Conservation (phyloP, 2,113 vertebrate genomes). For the Ciconia boyciana region DNA sequence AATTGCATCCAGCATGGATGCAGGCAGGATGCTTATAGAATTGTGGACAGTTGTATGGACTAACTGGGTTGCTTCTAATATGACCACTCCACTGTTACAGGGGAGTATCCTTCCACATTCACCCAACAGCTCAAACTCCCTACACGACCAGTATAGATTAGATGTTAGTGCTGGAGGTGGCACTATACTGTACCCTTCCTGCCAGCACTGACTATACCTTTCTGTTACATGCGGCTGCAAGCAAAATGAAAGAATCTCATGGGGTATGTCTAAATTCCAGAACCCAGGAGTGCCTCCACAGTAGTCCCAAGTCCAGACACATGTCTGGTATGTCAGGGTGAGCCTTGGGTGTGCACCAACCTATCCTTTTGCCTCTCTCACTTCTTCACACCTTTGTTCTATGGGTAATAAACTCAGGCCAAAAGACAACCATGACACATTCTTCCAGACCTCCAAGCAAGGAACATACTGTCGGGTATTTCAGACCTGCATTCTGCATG, state of each 20-base stretch:
- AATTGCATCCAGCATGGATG: neutral
- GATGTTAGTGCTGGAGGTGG: neutral
- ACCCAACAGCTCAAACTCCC: neutral
- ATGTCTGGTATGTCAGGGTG: neutral
- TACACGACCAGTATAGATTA: rapidly evolving
- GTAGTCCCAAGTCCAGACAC: neutral
- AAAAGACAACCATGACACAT: neutral
- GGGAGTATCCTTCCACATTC: neutral
- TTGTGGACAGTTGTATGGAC: neutral
- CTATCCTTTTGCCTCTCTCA: neutral
- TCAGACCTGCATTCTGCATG: neutral
- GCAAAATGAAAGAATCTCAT: neutral
- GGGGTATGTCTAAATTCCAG: neutral
- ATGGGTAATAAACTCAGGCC: neutral
- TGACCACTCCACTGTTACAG: neutral
- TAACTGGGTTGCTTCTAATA: neutral
- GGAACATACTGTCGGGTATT: neutral
- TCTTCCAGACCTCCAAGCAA: neutral
- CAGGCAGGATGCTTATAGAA: neutral
- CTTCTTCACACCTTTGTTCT: neutral
- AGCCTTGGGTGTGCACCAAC: neutral
- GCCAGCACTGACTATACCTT: neutral
- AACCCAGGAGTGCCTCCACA: neutral
- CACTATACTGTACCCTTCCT: neutral
- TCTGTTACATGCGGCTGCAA: neutral